These are phyloP conservation scores for Ceryle rudis DNA, from an alignment of 2,797 vertebrate genomes.

Conservation along the genomic window DNA sequence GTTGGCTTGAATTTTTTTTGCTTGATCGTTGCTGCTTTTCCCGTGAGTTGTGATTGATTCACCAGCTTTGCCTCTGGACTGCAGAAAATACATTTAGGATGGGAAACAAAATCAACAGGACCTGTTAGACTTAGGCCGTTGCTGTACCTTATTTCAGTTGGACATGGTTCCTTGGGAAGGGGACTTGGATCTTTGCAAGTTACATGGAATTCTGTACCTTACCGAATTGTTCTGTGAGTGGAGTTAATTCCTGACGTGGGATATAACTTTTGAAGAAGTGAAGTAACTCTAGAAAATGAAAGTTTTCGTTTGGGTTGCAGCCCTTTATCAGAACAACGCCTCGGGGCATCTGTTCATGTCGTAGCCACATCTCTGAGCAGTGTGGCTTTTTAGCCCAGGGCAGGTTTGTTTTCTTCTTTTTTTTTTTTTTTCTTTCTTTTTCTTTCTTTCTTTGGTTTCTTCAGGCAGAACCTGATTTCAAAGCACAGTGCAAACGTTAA, in stretches of 20 bases:
- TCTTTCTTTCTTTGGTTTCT: too few species aligned
- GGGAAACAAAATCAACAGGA: background rate
- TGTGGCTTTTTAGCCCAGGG: background rate
- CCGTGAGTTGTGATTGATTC: background rate
- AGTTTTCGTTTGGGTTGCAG: background rate
- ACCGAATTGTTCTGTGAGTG: background rate
- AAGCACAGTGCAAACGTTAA: background rate
- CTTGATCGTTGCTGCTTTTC: background rate
- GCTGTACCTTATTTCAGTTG: background rate
- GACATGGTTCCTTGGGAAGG: background rate
- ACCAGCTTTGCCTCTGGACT: background rate
- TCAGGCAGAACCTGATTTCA: background rate
- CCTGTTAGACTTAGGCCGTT: background rate
- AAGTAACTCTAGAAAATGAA: background rate
- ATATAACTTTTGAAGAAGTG: background rate
- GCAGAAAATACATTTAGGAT: background rate
- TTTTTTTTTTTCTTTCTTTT: background rate
- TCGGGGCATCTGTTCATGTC: background rate
- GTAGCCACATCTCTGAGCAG: background rate
- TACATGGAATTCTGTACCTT: background rate
- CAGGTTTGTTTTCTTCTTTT: background rate
- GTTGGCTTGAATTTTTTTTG: background rate
- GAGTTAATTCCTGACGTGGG: background rate
- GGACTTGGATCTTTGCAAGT: background rate
- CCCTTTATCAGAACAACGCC: background rate